Base-by-base conservation (phyloP, 2,113 vertebrate genomes). In the Megalops atlanticus region DNA sequence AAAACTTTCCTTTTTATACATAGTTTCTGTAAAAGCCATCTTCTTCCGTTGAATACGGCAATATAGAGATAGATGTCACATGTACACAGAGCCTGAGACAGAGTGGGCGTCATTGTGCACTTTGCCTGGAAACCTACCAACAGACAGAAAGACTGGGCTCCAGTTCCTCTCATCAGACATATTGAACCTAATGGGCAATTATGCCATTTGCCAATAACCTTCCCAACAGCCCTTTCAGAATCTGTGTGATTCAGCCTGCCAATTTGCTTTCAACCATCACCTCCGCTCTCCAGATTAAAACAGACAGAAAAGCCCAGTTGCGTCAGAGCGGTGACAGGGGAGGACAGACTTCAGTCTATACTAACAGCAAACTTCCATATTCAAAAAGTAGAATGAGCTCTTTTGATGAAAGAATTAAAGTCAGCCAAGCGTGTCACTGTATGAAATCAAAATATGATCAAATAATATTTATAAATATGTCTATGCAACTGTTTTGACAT, bases 191-290 rank as follows among this genome's bases (percentile, higher is more conserved):
- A 85, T 92, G 90, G 88, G 87, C 91, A 92, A 92, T 93, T 92
- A 92, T 93, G 92, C 89, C 88, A 89, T 85, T 86, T 84, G 90
- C 90, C 91, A 93, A 93, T 93, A 92, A 93, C 92, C 92, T 92
- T 88, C 85, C 85, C 87, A 81, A 81, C 86, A 87, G 80, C 80
- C 87, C 81, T 77, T 81, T 80, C 76, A 82, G 77, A 82, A 75
- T 43, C 82, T 36, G 83, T 70, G 39, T 80, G 78, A 86, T 82
- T 87, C 80, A 69, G 79, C 78, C 89, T 91, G 90, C 87, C 91
- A 93, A 91, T 89, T 85, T 86, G 82, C 89, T 90, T 87, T 85
- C 86, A 83, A 87, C 89, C 85, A 82, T 93, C 91, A 89, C 75
- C 79, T 90, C 43, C 40, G 86, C 74, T 70, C 68, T 72, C 27